phyloP scores from a whole-genome alignment of 1,140 invertebrate genomes.

The Pentalonia nigronervosa region DNA sequence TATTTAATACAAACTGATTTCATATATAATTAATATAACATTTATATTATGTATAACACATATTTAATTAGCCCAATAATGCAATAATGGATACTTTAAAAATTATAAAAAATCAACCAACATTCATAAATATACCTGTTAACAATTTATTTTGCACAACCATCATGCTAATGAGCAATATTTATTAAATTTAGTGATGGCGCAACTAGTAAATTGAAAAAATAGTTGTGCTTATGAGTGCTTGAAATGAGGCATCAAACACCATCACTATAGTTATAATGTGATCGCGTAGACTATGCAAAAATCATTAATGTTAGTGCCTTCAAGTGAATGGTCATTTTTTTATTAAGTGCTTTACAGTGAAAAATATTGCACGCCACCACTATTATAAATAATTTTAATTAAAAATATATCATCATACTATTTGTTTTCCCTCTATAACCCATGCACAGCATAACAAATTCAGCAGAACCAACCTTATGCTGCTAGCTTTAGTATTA shows the following conservation, averaged over 20 bases:
- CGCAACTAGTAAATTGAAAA: neutral
- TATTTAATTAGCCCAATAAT: neutral
- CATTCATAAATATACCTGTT: neutral
- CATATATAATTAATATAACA: neutral
- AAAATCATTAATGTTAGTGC: neutral
- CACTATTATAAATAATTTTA: neutral
- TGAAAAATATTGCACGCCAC: neutral
- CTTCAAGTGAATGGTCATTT: neutral
- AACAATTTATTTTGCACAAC: constrained; percentile 41
- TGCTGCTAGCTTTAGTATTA: neutral
- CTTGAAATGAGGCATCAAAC: neutral
- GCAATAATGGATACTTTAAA: neutral
- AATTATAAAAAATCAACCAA: neutral
- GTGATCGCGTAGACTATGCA: neutral
- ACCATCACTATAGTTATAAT: neutral
- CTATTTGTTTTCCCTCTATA: neutral
- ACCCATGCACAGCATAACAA: neutral
- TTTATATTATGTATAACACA: neutral
- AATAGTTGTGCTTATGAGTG: neutral
- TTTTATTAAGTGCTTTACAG: neutral
- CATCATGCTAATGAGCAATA: constrained; percentile 45
- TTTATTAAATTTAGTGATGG: neutral
- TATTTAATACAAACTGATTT: neutral
- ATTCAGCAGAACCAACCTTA: neutral
- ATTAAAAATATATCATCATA: neutral